Base-by-base conservation (phyloP, 2,113 vertebrate species). In the Toxostoma redivivum region DNA sequence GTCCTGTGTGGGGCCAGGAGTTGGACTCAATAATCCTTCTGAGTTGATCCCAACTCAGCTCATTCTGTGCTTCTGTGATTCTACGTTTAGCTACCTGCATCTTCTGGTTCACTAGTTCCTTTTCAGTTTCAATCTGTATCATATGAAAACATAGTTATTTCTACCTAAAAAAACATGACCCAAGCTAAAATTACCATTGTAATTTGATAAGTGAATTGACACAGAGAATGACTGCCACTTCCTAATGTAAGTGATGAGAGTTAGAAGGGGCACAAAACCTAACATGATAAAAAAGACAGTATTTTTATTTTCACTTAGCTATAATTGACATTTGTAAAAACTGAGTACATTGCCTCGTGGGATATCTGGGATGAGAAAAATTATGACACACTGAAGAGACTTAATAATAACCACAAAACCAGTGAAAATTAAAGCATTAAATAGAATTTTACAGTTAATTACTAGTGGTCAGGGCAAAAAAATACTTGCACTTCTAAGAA, bases 401-500 rank as follows among this genome's bases (percentile, higher is more conserved):
- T 81, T 60, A 88, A 54, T 44, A 91, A 96, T 38, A 67, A 37
- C 20, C 22, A 61, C 20, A 71, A 48, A 77, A 58, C 35, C 25
- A 61, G 40, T 74, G 33, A 80, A 85, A 87, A 86, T 58, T 70
- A 95, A 93, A 82, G 30, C 11, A 83, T 60, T 81, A 87, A 76
- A 73, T 5, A 38, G 38, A 57, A 45, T 47, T 44, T 42, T 62
- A 28, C n/a, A 76, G 47, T 50, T 57, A 85, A 80, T 82, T 82
- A 38, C 44, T 74, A 37, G 35, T 78, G 80, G 69, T 86, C 66
- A 93, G 61, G 53, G 50, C 3, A n/a, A 96, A 88, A 94, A 94
- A 93, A 92, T 94, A 84, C 35, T 85, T 91, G 23, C 65, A 50
- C 53, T 88, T 88, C 60, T 70, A 92, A 95, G 89, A 76, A 96